phyloP scores from a whole-genome alignment of 1,140 invertebrate species.

The Nasonia giraulti region DNA sequence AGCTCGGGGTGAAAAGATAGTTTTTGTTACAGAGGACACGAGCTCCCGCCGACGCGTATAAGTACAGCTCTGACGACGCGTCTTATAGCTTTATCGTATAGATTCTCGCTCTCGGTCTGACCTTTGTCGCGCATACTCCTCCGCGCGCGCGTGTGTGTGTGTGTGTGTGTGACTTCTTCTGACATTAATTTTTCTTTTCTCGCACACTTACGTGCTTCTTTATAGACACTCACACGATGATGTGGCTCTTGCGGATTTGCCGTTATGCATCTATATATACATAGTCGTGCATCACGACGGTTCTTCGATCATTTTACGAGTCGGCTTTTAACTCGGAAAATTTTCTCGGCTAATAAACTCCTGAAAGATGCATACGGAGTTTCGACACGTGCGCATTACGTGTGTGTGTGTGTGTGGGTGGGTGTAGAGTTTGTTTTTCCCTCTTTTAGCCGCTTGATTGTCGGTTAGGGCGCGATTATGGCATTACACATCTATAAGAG shows the following conservation, averaged over 20 bases:
- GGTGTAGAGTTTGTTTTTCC: slow-evolving; percentile 24
- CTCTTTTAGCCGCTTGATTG: background rate
- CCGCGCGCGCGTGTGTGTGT: too few relatives aligned
- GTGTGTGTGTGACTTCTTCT: slow-evolving; percentile 10
- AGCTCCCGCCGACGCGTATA: background rate
- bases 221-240: background rate
- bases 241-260: background rate
- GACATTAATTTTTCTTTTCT: slow-evolving; percentile 18
- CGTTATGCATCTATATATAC: too few relatives aligned
- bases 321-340: too few relatives aligned
- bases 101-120: too few relatives aligned
- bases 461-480: background rate
- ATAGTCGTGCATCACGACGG: too few relatives aligned
- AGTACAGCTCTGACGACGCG: too few relatives aligned
- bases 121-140: too few relatives aligned
- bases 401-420: too few relatives aligned
- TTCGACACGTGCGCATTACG: background rate
- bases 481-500: background rate
- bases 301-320: too few relatives aligned
- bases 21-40: background rate
- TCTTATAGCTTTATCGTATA: background rate
- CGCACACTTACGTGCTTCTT: background rate
- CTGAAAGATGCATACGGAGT: background rate
- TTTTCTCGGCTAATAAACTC: too few relatives aligned
- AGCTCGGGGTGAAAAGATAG: background rate